These are phyloP conservation scores for Parnassius apollo DNA, from an alignment of 2,888 invertebrate genomes.

Conservation along the genomic window DNA sequence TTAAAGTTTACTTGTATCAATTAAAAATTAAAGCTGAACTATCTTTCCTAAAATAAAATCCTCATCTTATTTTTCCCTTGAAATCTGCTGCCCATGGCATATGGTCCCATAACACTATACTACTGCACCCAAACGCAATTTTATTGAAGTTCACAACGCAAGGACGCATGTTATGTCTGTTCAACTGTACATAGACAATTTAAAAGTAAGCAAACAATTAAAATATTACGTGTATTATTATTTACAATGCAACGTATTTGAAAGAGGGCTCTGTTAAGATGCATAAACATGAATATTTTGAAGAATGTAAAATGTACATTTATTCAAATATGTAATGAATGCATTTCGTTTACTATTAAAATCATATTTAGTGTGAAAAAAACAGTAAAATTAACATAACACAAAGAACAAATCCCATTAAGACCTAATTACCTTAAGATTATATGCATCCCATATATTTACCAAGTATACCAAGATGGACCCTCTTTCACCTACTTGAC, in stretches of 20 bases:
- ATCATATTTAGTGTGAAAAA: not conserved
- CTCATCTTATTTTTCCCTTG: too few species aligned
- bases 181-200: too few species aligned
- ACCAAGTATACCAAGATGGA: constrained; percentile 73
- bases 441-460: constrained; percentile 63
- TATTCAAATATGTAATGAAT: not conserved
- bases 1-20: too few species aligned
- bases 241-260: constrained; percentile 15
- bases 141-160: too few species aligned
- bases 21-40: too few species aligned
- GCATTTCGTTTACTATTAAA: not conserved
- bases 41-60: too few species aligned
- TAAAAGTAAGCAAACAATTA: too few species aligned
- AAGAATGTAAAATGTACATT: not conserved
- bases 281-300: not conserved
- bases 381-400: constrained; percentile 24
- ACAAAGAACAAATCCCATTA: constrained; percentile 26
- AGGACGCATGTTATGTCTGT: too few species aligned
- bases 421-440: constrained; percentile 43
- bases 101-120: too few species aligned
- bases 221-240: not conserved
- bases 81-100: too few species aligned
- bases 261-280: constrained; percentile 14
- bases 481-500: constrained; percentile 77
- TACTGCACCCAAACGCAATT: too few species aligned